Evolutionary conservation across 2,113 vertebrate species (phyloP), one percentile per base, ranked within the genome.

Genomic region (Speoplatyrhinus poulsoni): DNA sequence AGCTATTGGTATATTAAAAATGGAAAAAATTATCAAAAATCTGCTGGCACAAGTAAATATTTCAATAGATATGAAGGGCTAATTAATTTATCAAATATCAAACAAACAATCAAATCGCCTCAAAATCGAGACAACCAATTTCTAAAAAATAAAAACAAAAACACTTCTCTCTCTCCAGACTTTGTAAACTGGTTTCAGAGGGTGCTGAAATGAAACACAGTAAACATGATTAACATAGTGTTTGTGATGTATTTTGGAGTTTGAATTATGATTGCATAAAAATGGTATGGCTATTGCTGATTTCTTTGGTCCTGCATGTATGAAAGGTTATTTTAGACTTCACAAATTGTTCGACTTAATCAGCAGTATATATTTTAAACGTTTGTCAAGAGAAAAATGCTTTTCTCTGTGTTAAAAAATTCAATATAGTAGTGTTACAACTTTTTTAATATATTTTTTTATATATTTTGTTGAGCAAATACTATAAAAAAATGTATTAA

Each of bases 341-440:
- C 4, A 41, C 36, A 41, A 41, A 0, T 41, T 41, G 4, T 56
- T 73, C 17, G 54, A 19, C 62, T 64, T 1, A 5, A 70, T 71
- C 75, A 80, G 75, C 81, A 10, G 57, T 80, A 59, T 80, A 80
- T 84, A 83, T 82, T 84, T 69, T 66, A 77, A 76, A 59, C 71
- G 59, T 64, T 72, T 61, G 67, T 87, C 62, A 76, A 76, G 60
- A 77, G 76, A 80, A 75, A 12, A 82, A 82, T 83, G 85, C 87
- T 75, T 74, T 9, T 82, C 70, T 84, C 72, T 80, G 75, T 79
- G 77, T 77, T 81, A 36, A 74, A 73, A 79, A 80, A 79, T 75
- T 69, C 60, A 68, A 67, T 84, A 76, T 65, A 73, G 77, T 86
- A 80, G 79, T 79, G 58, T 79, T 58, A 79, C 58, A 80, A 63